Conservation (phyloP, 2,888 invertebrate genomes). For the Hyles lineata region DNA sequence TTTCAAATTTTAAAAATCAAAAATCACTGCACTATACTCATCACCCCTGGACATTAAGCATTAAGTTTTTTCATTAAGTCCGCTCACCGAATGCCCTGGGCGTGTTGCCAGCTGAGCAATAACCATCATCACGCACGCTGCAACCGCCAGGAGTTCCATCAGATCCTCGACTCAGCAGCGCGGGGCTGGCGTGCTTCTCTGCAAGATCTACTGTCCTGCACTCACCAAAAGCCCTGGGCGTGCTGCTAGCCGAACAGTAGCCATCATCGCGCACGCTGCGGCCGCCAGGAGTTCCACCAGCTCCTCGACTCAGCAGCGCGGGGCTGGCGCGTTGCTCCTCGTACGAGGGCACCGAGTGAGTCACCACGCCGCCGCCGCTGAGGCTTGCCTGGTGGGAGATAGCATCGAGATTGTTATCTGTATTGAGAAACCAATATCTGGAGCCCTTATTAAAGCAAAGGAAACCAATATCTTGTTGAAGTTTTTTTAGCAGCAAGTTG, state of each 20-base stretch:
- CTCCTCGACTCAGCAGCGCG: slow-evolving; percentile 67
- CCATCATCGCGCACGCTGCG: slow-evolving; percentile 86
- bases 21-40: too few species aligned
- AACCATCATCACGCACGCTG: slow-evolving; percentile 86
- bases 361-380: slow-evolving; percentile 66
- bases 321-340: slow-evolving; percentile 80
- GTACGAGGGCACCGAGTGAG: slow-evolving; percentile 77
- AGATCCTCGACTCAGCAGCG: slow-evolving; percentile 66
- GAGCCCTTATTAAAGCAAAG: too few species aligned
- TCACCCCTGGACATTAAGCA: too few species aligned
- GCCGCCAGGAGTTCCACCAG: slow-evolving; percentile 72
- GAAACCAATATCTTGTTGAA: too few species aligned
- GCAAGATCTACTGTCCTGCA: not conserved
- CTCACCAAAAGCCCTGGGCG: slow-evolving; percentile 87
- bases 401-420: not conserved
- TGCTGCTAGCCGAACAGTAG: slow-evolving; percentile 88
- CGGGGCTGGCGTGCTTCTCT: slow-evolving; percentile 78
- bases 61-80: too few species aligned
- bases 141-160: slow-evolving; percentile 74
- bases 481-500: too few species aligned
- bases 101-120: slow-evolving; percentile 87
- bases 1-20: too few species aligned
- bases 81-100: slow-evolving; percentile 86
- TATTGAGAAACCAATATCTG: too few species aligned
- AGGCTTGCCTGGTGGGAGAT: slow-evolving; percentile 62